These are phyloP conservation scores for Stegastes partitus DNA, from an alignment of 2,113 vertebrate genomes.

Conservation along the genomic window DNA sequence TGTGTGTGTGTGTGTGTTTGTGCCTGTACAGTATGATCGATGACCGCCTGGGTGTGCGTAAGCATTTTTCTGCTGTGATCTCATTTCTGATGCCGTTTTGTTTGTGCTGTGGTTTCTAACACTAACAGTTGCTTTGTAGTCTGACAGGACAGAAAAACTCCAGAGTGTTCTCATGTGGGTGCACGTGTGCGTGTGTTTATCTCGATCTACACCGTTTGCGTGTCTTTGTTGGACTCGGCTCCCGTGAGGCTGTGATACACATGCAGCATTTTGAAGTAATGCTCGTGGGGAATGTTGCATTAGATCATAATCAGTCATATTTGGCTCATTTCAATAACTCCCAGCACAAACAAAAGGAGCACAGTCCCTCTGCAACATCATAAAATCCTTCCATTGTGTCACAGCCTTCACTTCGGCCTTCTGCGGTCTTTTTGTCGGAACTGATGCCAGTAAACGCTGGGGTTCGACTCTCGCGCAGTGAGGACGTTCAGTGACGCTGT, in stretches of 20 bases:
- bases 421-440: slow-evolving; percentile 4
- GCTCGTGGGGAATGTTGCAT: slow-evolving; percentile 28
- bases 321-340: slow-evolving; percentile 12
- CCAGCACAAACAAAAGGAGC: slow-evolving; percentile 12
- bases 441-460: slow-evolving; percentile 24
- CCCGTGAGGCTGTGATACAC: slow-evolving; percentile 17
- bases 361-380: slow-evolving; percentile 14
- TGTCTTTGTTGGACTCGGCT: slow-evolving; percentile 20
- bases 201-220: slow-evolving; percentile 20
- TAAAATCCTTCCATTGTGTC: slow-evolving; percentile 36
- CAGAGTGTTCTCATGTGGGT: slow-evolving; percentile 22
- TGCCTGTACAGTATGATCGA: slow-evolving; percentile 34
- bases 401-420: background rate
- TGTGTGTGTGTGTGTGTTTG: slow-evolving; percentile 29
- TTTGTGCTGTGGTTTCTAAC: slow-evolving; percentile 50
- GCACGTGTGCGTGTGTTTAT: slow-evolving; percentile 27
- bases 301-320: slow-evolving; percentile 28
- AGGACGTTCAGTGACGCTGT: slow-evolving; percentile 28
- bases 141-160: slow-evolving; percentile 55
- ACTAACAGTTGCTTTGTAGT: slow-evolving; percentile 55
- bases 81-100: slow-evolving; percentile 31
- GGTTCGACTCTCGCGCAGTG: slow-evolving; percentile 4
- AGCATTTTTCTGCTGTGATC: slow-evolving; percentile 47
- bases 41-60: slow-evolving; percentile 26
- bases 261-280: slow-evolving; percentile 49